Percentiles rank a stretch among this genome's conserved stretches.
Conservation (phyloP, 2,797 vertebrate species). For the Gallinago stenura region DNA sequence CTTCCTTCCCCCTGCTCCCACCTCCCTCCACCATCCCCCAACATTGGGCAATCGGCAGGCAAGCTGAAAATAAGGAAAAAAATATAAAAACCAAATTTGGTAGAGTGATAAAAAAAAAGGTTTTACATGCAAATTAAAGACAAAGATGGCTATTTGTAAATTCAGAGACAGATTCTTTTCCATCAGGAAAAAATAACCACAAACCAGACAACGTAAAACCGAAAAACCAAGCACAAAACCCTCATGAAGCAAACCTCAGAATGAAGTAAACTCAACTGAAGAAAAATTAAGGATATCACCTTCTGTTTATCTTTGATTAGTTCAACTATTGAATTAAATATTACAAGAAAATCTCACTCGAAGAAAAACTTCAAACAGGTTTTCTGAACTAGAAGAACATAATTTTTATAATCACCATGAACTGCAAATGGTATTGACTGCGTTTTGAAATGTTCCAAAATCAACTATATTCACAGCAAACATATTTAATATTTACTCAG, state of each 20-base stretch:
- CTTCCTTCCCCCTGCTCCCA: background rate
- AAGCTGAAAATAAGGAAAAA: background rate
- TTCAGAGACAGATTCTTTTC: background rate
- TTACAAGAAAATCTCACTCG: background rate
- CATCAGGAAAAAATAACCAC: background rate
- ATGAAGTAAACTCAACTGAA: background rate
- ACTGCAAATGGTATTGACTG: background rate
- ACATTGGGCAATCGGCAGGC: background rate
- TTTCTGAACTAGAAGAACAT: background rate
- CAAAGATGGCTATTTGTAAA: background rate
- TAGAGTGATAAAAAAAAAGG: background rate
- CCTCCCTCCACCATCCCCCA: background rate
- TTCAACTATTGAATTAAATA: background rate
- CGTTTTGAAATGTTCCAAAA: background rate
- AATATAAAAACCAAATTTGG: background rate
- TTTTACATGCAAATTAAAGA: background rate
- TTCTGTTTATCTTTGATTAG: background rate
- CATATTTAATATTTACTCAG: background rate
- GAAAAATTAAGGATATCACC: background rate
- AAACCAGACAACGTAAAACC: background rate
- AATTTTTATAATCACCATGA: background rate
- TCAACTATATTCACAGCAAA: background rate
- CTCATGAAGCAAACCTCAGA: background rate
- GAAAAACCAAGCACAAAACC: background rate
- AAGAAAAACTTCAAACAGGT: background rate